Conservation (phyloP, 2,888 invertebrate species). For the Mamestra brassicae region DNA sequence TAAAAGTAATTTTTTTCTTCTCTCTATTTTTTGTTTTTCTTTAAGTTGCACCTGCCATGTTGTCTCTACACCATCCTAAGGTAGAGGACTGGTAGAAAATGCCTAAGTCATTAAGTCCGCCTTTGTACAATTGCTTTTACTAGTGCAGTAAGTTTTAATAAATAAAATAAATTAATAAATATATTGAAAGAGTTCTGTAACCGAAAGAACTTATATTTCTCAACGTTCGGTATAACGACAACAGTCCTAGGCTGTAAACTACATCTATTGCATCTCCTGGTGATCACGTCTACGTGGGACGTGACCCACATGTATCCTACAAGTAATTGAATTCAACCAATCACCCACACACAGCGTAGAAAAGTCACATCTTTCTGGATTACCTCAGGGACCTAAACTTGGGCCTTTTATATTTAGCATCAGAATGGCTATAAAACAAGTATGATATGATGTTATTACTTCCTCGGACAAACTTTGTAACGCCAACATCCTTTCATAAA, state of each 20-base stretch:
- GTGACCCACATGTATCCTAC: slow-evolving; percentile 19
- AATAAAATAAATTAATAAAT: not conserved
- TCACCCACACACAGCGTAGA: not conserved
- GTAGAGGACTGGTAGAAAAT: no score
- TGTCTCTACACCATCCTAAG: no score
- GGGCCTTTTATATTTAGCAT: slow-evolving; percentile 1
- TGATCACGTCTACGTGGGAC: not conserved
- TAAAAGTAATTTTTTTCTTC: no score
- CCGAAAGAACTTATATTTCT: not conserved
- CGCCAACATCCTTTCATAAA: slow-evolving; percentile 26
- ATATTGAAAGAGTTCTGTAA: not conserved
- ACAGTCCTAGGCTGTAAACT: not conserved
- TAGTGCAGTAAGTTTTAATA: no score
- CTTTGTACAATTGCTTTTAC: no score
- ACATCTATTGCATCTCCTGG: not conserved
- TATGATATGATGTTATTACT: not conserved
- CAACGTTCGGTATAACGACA: not conserved
- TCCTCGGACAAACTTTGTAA: slow-evolving; percentile 3
- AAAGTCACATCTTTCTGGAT: not conserved
- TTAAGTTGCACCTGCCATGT: no score
- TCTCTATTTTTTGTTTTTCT: no score
- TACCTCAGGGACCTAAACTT: no score
- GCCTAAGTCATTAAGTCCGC: no score
- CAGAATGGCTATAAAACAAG: slow-evolving; percentile 4
- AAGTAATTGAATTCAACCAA: slow-evolving; percentile 17